Conservation (phyloP, 1,140 invertebrate genomes). For the Leptopilina boulardi region DNA sequence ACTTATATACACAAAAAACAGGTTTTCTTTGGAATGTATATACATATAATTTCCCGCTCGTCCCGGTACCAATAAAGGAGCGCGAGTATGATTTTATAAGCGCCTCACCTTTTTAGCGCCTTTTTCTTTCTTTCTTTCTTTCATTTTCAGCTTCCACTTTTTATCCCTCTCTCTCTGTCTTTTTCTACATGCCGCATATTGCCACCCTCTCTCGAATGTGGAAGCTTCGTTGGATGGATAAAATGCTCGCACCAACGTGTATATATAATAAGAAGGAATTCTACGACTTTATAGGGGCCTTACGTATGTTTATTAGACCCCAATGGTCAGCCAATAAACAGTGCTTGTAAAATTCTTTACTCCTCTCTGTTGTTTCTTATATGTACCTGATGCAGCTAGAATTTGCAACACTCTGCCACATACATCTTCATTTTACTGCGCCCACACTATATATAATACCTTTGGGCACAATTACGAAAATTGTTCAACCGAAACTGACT, state of each 20-base stretch:
- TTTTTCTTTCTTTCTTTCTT: conserved; percentile 65
- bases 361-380: conserved; percentile 23
- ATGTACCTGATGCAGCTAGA: neutral
- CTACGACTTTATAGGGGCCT: conserved; percentile 62
- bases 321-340: conserved; percentile 30
- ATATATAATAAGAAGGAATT: conserved; percentile 64
- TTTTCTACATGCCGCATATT: conserved; percentile 10
- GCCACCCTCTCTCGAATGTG: conserved; percentile 31
- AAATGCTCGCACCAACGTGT: conserved; percentile 34
- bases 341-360: conserved; percentile 26
- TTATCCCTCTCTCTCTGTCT: conserved; percentile 12
- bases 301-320: conserved; percentile 35
- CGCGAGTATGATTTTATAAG: conserved; percentile 71
- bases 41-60: conserved; percentile 72
- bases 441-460: neutral
- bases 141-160: conserved; percentile 43
- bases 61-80: conserved; percentile 68
- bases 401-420: conserved; percentile 8
- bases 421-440: conserved; percentile 28
- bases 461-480: neutral
- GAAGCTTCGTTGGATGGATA: too few relatives aligned
- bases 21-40: conserved; percentile 70
- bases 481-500: conserved; percentile 1
- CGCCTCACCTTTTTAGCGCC: conserved; percentile 70
- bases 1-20: conserved; percentile 63